A percentile compares a stretch with the other conserved stretches of the same genome.
These are phyloP conservation scores for Octomys mimax DNA, from an alignment of 2,797 vertebrate species.

Conservation along the genomic window DNA sequence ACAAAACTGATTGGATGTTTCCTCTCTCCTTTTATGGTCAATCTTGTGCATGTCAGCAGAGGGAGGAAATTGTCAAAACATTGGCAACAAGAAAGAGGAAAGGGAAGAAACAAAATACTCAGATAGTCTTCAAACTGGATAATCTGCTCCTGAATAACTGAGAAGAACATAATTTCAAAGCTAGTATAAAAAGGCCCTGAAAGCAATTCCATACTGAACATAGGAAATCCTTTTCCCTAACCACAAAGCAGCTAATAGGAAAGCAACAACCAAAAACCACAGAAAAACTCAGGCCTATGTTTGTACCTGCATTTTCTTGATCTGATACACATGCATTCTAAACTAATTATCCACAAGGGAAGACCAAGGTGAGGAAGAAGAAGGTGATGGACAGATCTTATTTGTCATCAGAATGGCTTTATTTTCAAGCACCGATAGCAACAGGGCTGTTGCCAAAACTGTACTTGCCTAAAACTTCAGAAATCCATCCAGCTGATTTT, in stretches of 20 bases:
- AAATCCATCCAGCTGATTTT: constrained; percentile 14
- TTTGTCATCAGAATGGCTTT: neutral
- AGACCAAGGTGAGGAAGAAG: neutral
- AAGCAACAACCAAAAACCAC: constrained; percentile 51
- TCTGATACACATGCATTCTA: neutral
- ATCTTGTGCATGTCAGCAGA: constrained; percentile 68
- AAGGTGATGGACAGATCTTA: neutral
- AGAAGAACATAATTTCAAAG: constrained; percentile 75
- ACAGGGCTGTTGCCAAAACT: neutral
- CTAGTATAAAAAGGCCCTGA: constrained; percentile 42
- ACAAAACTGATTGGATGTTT: constrained; percentile 67
- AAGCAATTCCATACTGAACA: constrained; percentile 41
- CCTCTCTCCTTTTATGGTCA: constrained; percentile 77
- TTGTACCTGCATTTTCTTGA: neutral
- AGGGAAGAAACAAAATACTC: constrained; percentile 71
- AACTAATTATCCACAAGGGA: constrained; percentile 24
- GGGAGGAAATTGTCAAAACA: constrained; percentile 67
- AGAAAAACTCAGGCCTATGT: neutral
- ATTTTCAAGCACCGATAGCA: neutral
- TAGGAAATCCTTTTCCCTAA: neutral
- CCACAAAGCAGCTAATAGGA: neutral
- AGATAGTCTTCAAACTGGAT: constrained; percentile 65
- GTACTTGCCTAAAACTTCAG: neutral
- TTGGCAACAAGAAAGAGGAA: constrained; percentile 45
- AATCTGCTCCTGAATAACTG: constrained; percentile 63